Evolutionary conservation across 2,888 invertebrate genomes (phyloP), one percentile per base, ranked within the genome.

Genomic region (Calliphora vomitoria): DNA sequence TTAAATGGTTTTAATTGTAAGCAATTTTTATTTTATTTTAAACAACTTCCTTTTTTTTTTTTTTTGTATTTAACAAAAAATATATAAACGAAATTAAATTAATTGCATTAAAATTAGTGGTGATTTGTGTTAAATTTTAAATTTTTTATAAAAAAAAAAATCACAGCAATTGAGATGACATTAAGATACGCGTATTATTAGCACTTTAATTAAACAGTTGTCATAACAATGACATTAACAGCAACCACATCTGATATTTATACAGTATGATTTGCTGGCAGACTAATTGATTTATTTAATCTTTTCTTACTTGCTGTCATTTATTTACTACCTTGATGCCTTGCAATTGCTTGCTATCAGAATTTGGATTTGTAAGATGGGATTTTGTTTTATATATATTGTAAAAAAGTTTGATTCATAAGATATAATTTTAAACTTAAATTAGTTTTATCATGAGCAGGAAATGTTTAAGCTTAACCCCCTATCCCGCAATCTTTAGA

Each of bases 1-100:
- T 81, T 83, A 83, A 76, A 84, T 66, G 80, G 53, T 84, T 76
- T 83, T 81, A 81, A 87, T 87, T 72, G 41, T 47, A n/a, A 80
- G 55, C 41, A 53, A 71, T 72, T 74, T 74, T 78, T 47, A 35
- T 53, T n/a, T 66, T 71, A 50, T 60, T 69, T 58, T 55, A 76
- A 66, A 72, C 25, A 71, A 81, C 66, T 83, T 72, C 64, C 71
- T 60, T 83, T 80, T 69, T 62, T 69, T 20, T n/a, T n/a, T n/a
- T n/a, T n/a, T n/a, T n/a, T n/a, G n/a, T 47, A 47, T 47, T 20
- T 47, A 10, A 10, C 4, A 47, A 55, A 25, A 20, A 50, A 11
- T 58, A 3, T 62, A 15, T 38, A 25, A 80, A 74, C 66, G 60
- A 69, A 62, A 60, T 80, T 55, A 80, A 69, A 44, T 80, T 81